These are phyloP conservation scores for Astropecten irregularis DNA, from an alignment of 53 echinoderm and acorn worm species.

Conservation along the genomic window DNA sequence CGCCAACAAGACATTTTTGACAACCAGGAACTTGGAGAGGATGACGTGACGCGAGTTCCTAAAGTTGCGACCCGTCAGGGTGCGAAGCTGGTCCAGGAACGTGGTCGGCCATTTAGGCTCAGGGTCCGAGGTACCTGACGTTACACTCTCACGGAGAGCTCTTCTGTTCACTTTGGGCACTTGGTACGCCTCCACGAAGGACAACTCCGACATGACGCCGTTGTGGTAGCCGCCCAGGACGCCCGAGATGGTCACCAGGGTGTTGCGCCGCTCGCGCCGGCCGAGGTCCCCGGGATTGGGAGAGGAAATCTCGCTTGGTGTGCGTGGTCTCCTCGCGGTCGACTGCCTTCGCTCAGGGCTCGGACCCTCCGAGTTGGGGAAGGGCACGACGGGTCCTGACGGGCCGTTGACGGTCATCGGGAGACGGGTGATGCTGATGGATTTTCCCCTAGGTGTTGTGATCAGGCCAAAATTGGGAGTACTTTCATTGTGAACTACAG, in stretches of 20 bases:
- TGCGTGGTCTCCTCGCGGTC: not conserved
- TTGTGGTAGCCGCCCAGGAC: constrained; percentile 11
- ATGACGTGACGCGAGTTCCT: constrained; percentile 67
- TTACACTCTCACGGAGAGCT: too few species aligned
- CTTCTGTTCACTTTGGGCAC: not conserved
- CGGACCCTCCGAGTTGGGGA: too few species aligned
- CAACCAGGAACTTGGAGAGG: constrained; percentile 67
- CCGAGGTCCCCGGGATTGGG: not conserved
- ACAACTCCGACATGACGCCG: constrained; percentile 15
- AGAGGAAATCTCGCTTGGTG: not conserved
- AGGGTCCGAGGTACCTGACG: not conserved
- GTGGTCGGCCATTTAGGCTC: constrained; percentile 74
- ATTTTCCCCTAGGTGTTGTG: not conserved
- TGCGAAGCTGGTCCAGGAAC: constrained; percentile 67
- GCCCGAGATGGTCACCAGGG: constrained; percentile 34
- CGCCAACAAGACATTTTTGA: constrained; percentile 64
- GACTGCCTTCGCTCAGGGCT: not conserved
- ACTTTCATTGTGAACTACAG: not conserved
- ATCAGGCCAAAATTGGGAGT: not conserved
- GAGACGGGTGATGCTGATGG: not conserved
- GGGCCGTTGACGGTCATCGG: not conserved
- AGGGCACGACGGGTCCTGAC: too few species aligned
- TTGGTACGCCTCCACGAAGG: not conserved
- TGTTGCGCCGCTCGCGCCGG: constrained; percentile 10
- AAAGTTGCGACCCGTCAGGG: constrained; percentile 74